phyloP scores from a whole-genome alignment of 2,888 invertebrate genomes.

The Conchocele bisecta region DNA sequence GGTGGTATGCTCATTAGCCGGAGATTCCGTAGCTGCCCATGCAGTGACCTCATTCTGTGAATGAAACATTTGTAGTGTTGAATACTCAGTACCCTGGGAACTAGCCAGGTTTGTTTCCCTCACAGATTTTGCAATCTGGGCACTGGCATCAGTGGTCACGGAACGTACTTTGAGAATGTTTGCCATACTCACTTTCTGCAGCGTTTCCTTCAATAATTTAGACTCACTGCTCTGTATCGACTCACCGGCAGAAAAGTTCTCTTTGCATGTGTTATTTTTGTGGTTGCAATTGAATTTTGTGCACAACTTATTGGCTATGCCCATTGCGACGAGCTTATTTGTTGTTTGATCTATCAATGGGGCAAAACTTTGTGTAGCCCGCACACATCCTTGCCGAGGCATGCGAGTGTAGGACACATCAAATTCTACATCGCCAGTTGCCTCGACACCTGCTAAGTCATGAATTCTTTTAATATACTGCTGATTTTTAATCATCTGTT shows the following conservation, averaged over 20 bases:
- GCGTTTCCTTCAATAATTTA: background rate
- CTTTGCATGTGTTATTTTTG: slow-evolving; percentile 10
- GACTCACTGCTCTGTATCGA: slow-evolving; percentile 9
- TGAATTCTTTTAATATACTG: slow-evolving; percentile 2
- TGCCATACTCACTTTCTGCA: background rate
- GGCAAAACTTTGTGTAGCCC: background rate
- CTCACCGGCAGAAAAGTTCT: slow-evolving; percentile 2
- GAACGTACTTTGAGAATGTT: slow-evolving; percentile 13
- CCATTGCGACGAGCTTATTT: background rate
- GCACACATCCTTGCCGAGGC: slow-evolving; percentile 1
- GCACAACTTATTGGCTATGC: slow-evolving; percentile 7
- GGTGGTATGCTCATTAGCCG: background rate
- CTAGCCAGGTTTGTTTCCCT: background rate
- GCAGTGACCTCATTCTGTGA: slow-evolving; percentile 12
- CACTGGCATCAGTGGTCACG: slow-evolving; percentile 14
- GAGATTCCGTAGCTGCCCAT: background rate
- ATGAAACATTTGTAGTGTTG: slow-evolving; percentile 17
- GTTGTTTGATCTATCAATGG: slow-evolving; percentile 8
- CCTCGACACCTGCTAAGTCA: background rate
- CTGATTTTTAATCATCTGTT: slow-evolving; percentile 8
- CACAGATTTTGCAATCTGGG: slow-evolving; percentile 11
- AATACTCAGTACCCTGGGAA: background rate
- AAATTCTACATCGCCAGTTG: slow-evolving; percentile 6
- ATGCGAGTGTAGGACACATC: slow-evolving; percentile 10
- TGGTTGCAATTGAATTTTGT: slow-evolving; percentile 8